Conservation (phyloP, 37 sponge, comb jelly and placozoan species). For the Oopsacas minuta region DNA sequence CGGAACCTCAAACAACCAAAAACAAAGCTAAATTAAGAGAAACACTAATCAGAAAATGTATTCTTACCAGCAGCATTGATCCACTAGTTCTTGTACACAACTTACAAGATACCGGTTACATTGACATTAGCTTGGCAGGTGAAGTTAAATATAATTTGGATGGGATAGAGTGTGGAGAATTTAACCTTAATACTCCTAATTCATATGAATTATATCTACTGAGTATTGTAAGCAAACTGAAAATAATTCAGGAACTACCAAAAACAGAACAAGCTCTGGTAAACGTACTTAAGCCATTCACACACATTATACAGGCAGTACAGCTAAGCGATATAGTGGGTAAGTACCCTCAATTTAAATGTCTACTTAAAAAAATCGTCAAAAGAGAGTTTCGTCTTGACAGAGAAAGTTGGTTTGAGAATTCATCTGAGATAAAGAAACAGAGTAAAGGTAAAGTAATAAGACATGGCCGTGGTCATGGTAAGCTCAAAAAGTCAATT, state of each 20-base stretch:
- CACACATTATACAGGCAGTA: neutral
- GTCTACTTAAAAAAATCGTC: neutral
- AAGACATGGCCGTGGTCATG: neutral
- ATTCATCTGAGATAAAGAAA: neutral
- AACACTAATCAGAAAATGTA: neutral
- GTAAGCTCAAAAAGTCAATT: neutral
- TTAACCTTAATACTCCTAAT: neutral
- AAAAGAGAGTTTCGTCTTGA: neutral
- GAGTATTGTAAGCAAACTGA: neutral
- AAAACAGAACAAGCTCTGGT: slow-evolving; percentile 7
- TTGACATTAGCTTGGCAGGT: neutral
- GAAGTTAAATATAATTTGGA: neutral
- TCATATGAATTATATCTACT: neutral
- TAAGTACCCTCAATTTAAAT: neutral
- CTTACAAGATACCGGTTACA: neutral
- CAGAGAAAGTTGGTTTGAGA: neutral
- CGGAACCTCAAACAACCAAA: neutral
- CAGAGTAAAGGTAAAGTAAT: neutral
- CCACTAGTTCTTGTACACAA: neutral
- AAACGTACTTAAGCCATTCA: neutral
- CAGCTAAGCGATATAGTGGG: neutral
- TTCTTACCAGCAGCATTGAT: neutral
- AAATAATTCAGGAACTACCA: neutral
- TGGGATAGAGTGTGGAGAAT: neutral
- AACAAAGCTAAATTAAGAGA: neutral